Evolutionary conservation across 2,888 invertebrate genomes (phyloP), one percentile per base, ranked within the genome.

Genomic region (Pedicia rivosa): DNA sequence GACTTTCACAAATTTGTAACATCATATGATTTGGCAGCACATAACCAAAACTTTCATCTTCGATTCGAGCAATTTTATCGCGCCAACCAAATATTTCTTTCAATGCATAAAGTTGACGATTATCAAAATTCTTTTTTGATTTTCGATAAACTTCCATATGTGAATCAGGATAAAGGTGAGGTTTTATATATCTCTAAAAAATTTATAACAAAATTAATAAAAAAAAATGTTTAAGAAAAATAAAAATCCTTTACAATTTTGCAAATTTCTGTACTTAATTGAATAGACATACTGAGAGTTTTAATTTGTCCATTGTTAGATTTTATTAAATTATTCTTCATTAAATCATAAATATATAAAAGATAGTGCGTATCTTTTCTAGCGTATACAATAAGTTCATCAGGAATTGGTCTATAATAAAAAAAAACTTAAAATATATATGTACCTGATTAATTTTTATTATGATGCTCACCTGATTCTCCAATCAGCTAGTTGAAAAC

Each of bases 1-100:
- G 57, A 14, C 70, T 67, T 58, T 94, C 90, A 1, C 88, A 74
- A 40, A 97, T 82, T 53, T 87, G 77, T 37, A 95, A 54, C 62
- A 98, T 57, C 92, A 94, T 92, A 58, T 95, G 92, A 61, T 92
- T 92, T 0, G 97, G 95, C 40, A 98, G 64, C 32, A 98, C 81
- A 60, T 87, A 97, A 70, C 75, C 78, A 28, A 71, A 69, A 54
- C 94, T 92, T 59, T 98, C 97, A 59, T 98, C 98, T 51, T 91
- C 79, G 37, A 67, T 59, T 19, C 97, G 65, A 0, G 94, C 91
- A 5, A 78, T 66, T 12, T 63, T 52, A 58, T 98, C 94, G 31
- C 98, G 68, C 97, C 97, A 98, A 35, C 67, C 66, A 57, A 76
- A 91, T 10, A 97, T 58, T 48, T 80, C 69, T 45, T 72, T 72